phyloP scores from a whole-genome alignment of 2,797 vertebrate genomes.

The Falco naumanni region DNA sequence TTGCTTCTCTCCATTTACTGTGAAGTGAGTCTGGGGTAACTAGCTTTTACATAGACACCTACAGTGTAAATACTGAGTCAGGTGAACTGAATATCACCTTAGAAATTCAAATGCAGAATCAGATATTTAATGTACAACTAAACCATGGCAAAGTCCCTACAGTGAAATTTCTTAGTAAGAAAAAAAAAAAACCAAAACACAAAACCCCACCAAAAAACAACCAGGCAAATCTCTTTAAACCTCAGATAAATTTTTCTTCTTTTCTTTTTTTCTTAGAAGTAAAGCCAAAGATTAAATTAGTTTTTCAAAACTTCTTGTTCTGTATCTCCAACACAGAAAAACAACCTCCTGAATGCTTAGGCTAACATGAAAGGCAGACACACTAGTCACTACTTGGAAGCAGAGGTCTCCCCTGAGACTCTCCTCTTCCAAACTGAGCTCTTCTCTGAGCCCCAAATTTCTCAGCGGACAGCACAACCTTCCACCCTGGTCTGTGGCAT shows the following conservation, averaged over 20 bases:
- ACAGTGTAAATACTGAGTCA: not conserved
- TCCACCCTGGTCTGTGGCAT: rapidly evolving
- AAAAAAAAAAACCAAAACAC: not conserved
- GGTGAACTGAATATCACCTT: not conserved
- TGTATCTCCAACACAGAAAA: not conserved
- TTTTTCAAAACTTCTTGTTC: not conserved
- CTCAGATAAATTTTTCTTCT: not conserved
- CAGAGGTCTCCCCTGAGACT: not conserved
- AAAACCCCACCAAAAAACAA: not conserved
- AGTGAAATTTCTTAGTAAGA: not conserved
- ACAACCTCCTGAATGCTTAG: not conserved
- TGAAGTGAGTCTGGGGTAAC: not conserved
- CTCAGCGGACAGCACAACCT: not conserved
- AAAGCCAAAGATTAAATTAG: not conserved
- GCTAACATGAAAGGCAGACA: not conserved
- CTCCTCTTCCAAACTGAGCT: not conserved
- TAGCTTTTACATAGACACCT: not conserved
- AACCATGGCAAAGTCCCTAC: not conserved
- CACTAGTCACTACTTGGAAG: not conserved
- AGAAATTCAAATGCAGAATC: not conserved
- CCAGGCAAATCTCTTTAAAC: not conserved
- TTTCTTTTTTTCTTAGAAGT: not conserved
- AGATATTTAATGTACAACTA: not conserved
- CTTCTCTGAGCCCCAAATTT: not conserved
- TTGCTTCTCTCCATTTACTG: not conserved